Conservation (phyloP, 2,888 invertebrate genomes). For the Phania funesta region DNA sequence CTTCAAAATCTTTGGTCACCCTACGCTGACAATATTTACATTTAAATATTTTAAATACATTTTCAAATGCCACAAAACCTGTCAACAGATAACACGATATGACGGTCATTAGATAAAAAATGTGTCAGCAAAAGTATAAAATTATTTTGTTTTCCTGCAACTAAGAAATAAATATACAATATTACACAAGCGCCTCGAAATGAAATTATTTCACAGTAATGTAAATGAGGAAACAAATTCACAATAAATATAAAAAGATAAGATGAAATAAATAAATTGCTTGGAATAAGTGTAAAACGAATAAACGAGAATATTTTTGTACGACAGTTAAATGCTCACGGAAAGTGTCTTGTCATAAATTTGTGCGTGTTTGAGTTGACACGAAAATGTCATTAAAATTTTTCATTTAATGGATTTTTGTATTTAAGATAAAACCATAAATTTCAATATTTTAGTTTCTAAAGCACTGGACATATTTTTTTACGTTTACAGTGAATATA, state of each 20-base stretch:
- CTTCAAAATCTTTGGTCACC: too few species aligned
- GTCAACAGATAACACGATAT: conserved; percentile 33
- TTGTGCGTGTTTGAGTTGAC: conserved; percentile 13
- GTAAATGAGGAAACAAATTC: not conserved
- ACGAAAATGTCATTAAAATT: conserved; percentile 20
- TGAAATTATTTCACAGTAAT: not conserved
- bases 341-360: conserved; percentile 12
- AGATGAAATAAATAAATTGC: not conserved
- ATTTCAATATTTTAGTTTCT: too few species aligned
- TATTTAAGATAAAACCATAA: not conserved
- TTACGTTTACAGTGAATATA: too few species aligned
- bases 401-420: not conserved
- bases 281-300: not conserved
- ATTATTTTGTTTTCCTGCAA: conserved; percentile 6
- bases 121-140: conserved; percentile 45
- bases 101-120: conserved; percentile 44
- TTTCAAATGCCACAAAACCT: conserved; percentile 22
- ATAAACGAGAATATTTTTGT: conserved; percentile 25
- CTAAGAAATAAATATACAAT: conserved; percentile 13
- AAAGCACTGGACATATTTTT: too few species aligned
- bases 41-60: too few species aligned
- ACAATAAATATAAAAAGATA: not conserved
- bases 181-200: conserved; percentile 34
- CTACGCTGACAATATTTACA: too few species aligned
- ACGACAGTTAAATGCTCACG: not conserved